phyloP scores from a whole-genome alignment of 1,140 invertebrate genomes.

The Leucophenga varia region DNA sequence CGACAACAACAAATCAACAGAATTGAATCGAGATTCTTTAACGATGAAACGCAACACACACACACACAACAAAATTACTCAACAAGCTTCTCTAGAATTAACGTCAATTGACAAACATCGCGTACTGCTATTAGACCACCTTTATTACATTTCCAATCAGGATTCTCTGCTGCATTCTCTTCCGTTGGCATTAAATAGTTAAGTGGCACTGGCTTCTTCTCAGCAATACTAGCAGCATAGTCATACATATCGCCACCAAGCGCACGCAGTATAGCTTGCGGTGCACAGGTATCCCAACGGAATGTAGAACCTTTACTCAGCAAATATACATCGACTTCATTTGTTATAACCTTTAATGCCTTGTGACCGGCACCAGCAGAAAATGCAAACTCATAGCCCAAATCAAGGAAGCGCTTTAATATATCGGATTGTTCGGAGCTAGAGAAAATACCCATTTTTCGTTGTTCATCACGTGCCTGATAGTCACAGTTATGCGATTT shows the following conservation, averaged over 20 bases:
- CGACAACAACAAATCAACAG: no score
- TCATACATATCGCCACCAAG: constrained; percentile 67
- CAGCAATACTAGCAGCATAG: constrained; percentile 55
- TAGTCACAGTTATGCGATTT: constrained; percentile 54
- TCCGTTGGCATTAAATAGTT: constrained; percentile 18
- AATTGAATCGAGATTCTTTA: no score
- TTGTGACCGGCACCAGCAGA: constrained; percentile 89
- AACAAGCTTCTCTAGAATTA: no score
- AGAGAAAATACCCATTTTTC: constrained; percentile 57
- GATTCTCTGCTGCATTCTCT: background rate
- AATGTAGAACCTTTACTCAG: constrained; percentile 78
- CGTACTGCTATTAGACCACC: constrained; percentile 41
- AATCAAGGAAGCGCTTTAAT: constrained; percentile 60
- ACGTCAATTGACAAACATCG: constrained; percentile 25
- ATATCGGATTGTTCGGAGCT: constrained; percentile 65
- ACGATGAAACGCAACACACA: no score
- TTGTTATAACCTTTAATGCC: constrained; percentile 73
- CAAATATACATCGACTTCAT: constrained; percentile 75
- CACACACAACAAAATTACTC: no score
- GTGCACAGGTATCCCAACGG: constrained; percentile 84
- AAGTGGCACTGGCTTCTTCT: constrained; percentile 22
- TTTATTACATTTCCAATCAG: constrained; percentile 37
- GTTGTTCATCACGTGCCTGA: constrained; percentile 31
- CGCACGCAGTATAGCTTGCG: constrained; percentile 73
- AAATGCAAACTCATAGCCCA: constrained; percentile 67